Base-by-base conservation (phyloP, 2,113 vertebrate genomes). In the Prinia subflava region DNA sequence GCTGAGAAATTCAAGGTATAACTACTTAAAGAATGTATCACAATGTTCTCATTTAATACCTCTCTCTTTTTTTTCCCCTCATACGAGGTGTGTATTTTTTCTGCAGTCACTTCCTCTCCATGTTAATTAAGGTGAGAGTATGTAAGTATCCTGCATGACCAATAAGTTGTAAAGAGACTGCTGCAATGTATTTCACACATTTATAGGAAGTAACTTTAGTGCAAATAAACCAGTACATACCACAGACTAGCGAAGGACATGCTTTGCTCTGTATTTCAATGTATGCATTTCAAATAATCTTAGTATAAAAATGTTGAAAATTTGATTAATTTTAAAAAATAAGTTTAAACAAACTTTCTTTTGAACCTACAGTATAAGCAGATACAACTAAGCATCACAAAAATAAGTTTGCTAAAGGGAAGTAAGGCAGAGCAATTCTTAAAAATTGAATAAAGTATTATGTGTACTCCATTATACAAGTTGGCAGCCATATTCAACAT, bases 371-470 rank as follows among this genome's bases (percentile, higher is more conserved):
- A 95, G 46, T 53, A 81, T 44, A 83, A 94, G 73, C 92, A 83
- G 70, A 53, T 56, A 65, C 39, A 94, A 83, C 62, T 82, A 93
- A 97, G 92, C 90, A 92, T 64, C 47, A 63, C 79, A 83, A 94
- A 96, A 97, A 90, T 53, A 82, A 35, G 42, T 63, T 82, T 89
- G 82, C 95, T 44, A 52, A 73, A 91, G 74, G 81, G 92, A 92
- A 91, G 65, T 86, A 96, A 96, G 95, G 92, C 91, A 95, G 94
- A 97, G 91, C 91, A 95, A 83, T 92, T 87, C 41, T 92, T 89
- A 59, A 71, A 90, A 97, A 96, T 28, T 10, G 79, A 86, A 89
- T 57, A 87, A 83, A 95, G 78, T 86, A 95, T 67, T 44, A 86
- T 33, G 8, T 33, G 89, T 78, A 86, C 91, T 41, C 23, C 59